Base-by-base conservation (phyloP, 2,113 vertebrate species). In the Tachuris rubrigastra region DNA sequence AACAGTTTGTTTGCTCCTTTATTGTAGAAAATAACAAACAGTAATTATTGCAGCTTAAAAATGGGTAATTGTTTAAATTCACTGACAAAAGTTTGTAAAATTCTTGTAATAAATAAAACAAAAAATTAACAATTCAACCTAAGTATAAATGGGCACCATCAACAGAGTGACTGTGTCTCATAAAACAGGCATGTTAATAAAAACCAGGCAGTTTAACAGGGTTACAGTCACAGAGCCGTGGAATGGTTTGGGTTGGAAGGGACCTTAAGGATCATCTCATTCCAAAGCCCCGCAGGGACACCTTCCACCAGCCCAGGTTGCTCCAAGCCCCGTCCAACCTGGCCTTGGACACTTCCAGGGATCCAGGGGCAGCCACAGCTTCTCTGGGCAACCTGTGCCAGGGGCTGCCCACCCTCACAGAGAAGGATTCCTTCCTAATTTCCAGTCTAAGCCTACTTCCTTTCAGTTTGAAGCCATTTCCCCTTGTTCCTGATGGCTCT, bases 301-400 rank as follows among this genome's bases (percentile, higher is more conserved):
- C 16, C 11, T 15, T 10, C 21, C 31, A 27, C 18, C 12, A 4
- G 3, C 7, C 31, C 56, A 71, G 31, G 10, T 0, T 62, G 25
- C 49, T 56, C 25, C 42, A 69, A 63, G 35, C 3, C 25, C 41
- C 8, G 1, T 9, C 55, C 31, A 83, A 5, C 12, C 79, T 37
- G 42, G 22, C 42, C 72, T 71, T 27, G 79, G 63, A 6, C 35
- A 77, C 2, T 42, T 3, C 18, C 49, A 63, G 49, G 55, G 47
- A 55, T 4, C 39, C 39, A 42, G 18, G 41, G 22, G 27, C 49
- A 77, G 49, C 31, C 58, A 44, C 52, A 81, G 0, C 15, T 66
- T 66, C 58, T 27, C 11, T 28, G 87, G 21, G 25, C 8, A 46
- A 8, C 4, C 2, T 4, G 6, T 23, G 21, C 47, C 25, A 55